Conservation (phyloP, 2,797 vertebrate species). For the Ciconia nigra region DNA sequence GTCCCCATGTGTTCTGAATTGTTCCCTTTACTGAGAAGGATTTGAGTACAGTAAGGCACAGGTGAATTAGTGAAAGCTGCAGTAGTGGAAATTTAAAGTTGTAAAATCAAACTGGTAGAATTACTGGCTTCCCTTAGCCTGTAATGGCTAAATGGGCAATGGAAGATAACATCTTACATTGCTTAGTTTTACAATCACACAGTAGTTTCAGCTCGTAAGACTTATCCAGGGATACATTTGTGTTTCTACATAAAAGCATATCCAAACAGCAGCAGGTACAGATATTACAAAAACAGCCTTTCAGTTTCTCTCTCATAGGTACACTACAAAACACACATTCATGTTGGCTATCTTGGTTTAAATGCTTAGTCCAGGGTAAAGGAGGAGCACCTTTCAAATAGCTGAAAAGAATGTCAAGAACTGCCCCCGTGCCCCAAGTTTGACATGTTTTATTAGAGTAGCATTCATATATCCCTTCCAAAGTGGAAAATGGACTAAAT, state of each 20-base stretch:
- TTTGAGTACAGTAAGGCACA: neutral
- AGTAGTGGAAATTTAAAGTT: neutral
- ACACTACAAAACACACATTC: neutral
- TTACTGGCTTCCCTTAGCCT: neutral
- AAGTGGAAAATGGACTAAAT: neutral
- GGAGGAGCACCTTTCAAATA: constrained; percentile 38
- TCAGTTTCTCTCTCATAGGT: constrained; percentile 10
- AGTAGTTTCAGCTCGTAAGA: neutral
- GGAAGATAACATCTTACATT: neutral
- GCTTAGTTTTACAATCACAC: neutral
- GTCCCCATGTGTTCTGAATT: neutral
- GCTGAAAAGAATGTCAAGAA: neutral
- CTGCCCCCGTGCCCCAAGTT: neutral
- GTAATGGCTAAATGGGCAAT: neutral
- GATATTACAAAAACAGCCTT: neutral
- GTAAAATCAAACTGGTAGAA: neutral
- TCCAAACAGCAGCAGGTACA: neutral
- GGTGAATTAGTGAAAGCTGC: neutral
- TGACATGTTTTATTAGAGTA: neutral
- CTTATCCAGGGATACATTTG: neutral
- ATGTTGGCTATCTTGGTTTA: constrained; percentile 32
- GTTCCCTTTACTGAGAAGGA: neutral
- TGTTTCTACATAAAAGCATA: neutral
- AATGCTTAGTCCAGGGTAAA: neutral
- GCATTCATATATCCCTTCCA: neutral